Evolutionary conservation across 1,140 invertebrate species (phyloP).

Genomic region (Drosophila serrata): DNA sequence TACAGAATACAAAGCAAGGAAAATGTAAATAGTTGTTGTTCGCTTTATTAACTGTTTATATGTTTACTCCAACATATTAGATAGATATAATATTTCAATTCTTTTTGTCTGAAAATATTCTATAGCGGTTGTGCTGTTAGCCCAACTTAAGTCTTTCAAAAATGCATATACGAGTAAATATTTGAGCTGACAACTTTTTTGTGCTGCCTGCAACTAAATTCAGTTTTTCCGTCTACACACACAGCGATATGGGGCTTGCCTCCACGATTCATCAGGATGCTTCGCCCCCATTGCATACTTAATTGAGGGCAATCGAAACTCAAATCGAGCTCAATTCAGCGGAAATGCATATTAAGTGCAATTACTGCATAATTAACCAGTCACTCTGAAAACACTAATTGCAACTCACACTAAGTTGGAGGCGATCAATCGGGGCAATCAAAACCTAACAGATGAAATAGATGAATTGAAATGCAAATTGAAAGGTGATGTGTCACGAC

Average conservation of each 20-base stretch:
- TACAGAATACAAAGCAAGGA: neutral
- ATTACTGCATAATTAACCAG: slow-evolving; percentile 80
- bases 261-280: neutral
- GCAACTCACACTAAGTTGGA: slow-evolving; percentile 15
- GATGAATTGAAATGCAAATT: slow-evolving; percentile 3
- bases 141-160: slow-evolving; percentile 11
- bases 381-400: slow-evolving; percentile 58
- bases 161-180: slow-evolving; percentile 21
- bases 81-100: too few species aligned
- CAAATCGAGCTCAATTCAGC: slow-evolving; percentile 57
- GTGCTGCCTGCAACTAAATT: slow-evolving; percentile 11
- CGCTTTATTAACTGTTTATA: too few species aligned
- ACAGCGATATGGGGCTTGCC: neutral
- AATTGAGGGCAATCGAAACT: slow-evolving; percentile 52
- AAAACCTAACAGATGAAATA: neutral
- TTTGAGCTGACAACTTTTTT: slow-evolving; percentile 29
- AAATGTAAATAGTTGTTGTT: too few species aligned
- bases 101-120: neutral
- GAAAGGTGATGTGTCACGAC: neutral
- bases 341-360: slow-evolving; percentile 77
- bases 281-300: slow-evolving; percentile 13
- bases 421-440: slow-evolving; percentile 6
- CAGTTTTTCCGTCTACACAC: neutral
- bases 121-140: slow-evolving; percentile 16
- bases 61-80: too few species aligned